Evolutionary conservation across 2,797 vertebrate species (phyloP), one percentile per base, ranked within the genome.

Genomic region (Gila robusta): DNA sequence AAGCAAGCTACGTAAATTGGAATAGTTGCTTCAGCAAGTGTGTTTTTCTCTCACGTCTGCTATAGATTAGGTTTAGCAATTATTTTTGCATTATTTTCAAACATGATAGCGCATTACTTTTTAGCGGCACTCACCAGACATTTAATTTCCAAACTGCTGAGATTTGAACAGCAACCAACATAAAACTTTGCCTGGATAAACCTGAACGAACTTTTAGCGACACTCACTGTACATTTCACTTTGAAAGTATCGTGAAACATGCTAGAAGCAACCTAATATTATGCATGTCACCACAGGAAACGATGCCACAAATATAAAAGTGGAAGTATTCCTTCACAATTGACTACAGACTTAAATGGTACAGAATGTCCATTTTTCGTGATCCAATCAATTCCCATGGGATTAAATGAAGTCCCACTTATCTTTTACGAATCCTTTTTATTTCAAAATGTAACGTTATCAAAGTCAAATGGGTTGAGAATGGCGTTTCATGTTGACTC

Each of bases 381-480:
- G 23, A 78, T 78, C 35, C 54, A 26, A 1, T 79, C 56, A 79
- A 44, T 64, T 79, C 56, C 39, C 39, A 44, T 64, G n/a, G 77
- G 77, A 64, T 79, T 64, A 64, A 79, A 64, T 54, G 47, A 74
- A 37, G 21, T 35, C 19, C 32, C 6, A 54, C 32, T 54, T 37
- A 37, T 77, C 52, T 52, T 77, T 56, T 23, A 26, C 8, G n/a
- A 19, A 10, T 41, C 7, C 8, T 41, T 62, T 44, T 64, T 28
- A 19, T 79, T 28, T 64, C 0, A 44, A 79, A 79, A 79, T 28
- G 16, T 64, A 59, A 39, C 23, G 17, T 19, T 44, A 64, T 79
- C 37, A 64, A 44, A 79, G 56, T 79, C 39, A 83, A 21, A 37
- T 39, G 41, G 52, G 49, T 82, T 82, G 69, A 17, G 10, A 32